Percentiles rank a stretch among this genome's conserved stretches.
Evolutionary conservation across 2,113 vertebrate species (phyloP).

Genomic region (Plecturocebus donacophilus): DNA sequence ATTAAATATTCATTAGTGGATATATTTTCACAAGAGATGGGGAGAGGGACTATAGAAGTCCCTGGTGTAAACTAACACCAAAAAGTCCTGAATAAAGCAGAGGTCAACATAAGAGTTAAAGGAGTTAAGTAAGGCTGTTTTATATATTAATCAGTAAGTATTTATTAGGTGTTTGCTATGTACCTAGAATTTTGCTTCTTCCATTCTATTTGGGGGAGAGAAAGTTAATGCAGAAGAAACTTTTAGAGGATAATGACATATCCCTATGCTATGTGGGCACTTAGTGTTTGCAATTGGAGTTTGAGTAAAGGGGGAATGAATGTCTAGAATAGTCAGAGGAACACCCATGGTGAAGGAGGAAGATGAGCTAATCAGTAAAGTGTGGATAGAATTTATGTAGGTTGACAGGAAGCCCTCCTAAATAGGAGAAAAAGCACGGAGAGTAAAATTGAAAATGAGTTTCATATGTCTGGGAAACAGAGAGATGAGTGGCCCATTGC

Average conservation of each 20-base stretch:
- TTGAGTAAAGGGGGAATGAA: neutral
- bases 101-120: neutral
- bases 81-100: slow-evolving; percentile 2
- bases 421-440: neutral
- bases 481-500: neutral
- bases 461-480: neutral
- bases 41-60: neutral
- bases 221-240: neutral
- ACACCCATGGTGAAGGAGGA: neutral
- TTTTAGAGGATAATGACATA: neutral
- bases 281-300: neutral
- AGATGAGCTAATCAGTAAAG: neutral
- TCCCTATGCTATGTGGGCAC: neutral
- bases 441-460: neutral
- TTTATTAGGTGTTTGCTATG: neutral
- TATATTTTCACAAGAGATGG: neutral
- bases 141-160: neutral
- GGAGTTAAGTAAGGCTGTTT: neutral
- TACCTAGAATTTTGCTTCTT: neutral
- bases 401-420: neutral
- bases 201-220: neutral
- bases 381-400: neutral
- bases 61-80: neutral
- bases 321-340: neutral
- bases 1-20: neutral